Evolutionary conservation across 1,140 invertebrate genomes (phyloP).

Genomic region (Odontomachus brunneus): DNA sequence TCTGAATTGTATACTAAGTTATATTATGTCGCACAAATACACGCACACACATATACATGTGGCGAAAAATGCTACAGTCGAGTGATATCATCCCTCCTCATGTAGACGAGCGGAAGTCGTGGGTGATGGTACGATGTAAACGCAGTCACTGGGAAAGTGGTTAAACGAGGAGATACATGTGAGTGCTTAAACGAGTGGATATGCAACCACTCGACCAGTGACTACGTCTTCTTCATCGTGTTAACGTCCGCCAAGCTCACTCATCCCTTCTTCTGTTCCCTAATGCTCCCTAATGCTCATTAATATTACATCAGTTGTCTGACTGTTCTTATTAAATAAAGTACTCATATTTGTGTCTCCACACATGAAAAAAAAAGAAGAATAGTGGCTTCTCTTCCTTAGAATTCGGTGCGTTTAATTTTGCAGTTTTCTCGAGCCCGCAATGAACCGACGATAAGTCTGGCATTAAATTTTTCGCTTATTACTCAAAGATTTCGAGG

Average conservation of each 20-base stretch:
- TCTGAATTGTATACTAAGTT: not conserved
- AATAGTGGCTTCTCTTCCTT: not conserved
- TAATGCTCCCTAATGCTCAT: not conserved
- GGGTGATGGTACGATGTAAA: slow-evolving; percentile 7
- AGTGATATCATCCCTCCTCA: too few species aligned
- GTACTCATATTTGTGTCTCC: not conserved
- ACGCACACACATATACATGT: too few species aligned
- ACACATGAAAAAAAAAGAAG: not conserved
- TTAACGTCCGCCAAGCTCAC: not conserved
- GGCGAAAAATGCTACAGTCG: not conserved
- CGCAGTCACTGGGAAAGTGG: slow-evolving; percentile 5
- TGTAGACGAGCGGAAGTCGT: not conserved
- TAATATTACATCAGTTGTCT: not conserved
- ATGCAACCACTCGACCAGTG: slow-evolving; percentile 20
- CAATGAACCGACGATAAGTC: slow-evolving; percentile 7
- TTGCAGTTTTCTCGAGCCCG: not conserved
- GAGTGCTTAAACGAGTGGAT: slow-evolving; percentile 25
- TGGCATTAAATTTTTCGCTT: slow-evolving; percentile 11
- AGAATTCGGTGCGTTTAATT: slow-evolving; percentile 7
- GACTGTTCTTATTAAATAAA: not conserved
- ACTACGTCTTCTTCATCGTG: slow-evolving; percentile 18
- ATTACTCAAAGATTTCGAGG: slow-evolving; percentile 23
- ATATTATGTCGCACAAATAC: not conserved
- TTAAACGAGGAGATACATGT: slow-evolving; percentile 45
- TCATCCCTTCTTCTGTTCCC: not conserved